Conservation (phyloP, 2,888 invertebrate genomes). For the Plutella xylostella region DNA sequence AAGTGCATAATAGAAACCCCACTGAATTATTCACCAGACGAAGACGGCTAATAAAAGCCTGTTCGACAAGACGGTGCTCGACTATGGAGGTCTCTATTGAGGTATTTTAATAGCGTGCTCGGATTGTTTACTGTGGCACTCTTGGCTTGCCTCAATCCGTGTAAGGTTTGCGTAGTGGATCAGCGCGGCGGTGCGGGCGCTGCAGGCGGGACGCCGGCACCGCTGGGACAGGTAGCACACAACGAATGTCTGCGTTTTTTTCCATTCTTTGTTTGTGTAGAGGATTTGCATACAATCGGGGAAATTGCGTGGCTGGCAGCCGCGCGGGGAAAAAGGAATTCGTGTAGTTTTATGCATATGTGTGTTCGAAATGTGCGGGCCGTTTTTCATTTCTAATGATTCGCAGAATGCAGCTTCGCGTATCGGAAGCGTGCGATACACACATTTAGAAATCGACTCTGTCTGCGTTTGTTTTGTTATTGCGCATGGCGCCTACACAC, state of each 20-base stretch:
- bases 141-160: slow-evolving; percentile 34
- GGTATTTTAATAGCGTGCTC: slow-evolving; percentile 46
- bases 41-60: slow-evolving; percentile 54
- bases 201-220: slow-evolving; percentile 20
- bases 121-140: slow-evolving; percentile 41
- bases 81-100: slow-evolving; percentile 54
- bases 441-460: no score
- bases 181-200: slow-evolving; percentile 25
- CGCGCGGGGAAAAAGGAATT: slow-evolving; percentile 42
- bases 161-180: slow-evolving; percentile 31
- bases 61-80: slow-evolving; percentile 45
- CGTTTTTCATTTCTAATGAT: slow-evolving; percentile 10
- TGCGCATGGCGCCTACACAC: no score
- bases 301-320: slow-evolving; percentile 57
- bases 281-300: slow-evolving; percentile 66
- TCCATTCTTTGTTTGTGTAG: slow-evolving; percentile 57
- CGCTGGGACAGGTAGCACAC: slow-evolving; percentile 39
- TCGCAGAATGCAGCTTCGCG: no score
- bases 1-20: slow-evolving; percentile 55
- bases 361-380: slow-evolving; percentile 29
- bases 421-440: no score
- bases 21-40: slow-evolving; percentile 55
- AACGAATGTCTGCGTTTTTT: slow-evolving; percentile 53
- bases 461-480: no score
- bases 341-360: slow-evolving; percentile 47